Conservation (phyloP, 92 coral and sea anemone genomes). For the Hydrozoanthus gracilis region DNA sequence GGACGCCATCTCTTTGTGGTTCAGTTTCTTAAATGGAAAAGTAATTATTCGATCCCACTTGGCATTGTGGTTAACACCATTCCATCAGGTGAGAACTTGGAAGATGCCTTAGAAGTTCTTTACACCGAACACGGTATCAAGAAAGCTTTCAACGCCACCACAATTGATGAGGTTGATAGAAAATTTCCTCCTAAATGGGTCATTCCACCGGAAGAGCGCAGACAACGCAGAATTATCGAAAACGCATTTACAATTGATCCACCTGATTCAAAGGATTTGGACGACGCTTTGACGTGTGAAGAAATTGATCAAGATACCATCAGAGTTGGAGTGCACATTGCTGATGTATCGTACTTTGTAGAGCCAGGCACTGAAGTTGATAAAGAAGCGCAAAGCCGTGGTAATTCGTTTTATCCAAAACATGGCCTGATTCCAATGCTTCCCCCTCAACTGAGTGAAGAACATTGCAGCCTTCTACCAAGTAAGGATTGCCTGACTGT, state of each 20-base stretch:
- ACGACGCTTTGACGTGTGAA: conserved; percentile 88
- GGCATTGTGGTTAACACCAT: conserved; percentile 75
- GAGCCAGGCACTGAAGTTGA: conserved; percentile 71
- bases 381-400: conserved; percentile 77
- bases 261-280: conserved; percentile 74
- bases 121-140: conserved; percentile 73
- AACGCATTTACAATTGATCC: conserved; percentile 94
- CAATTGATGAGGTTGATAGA: conserved; percentile 38
- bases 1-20: conserved; percentile 81
- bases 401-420: conserved; percentile 83
- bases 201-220: conserved; percentile 67
- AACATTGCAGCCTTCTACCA: conserved; percentile 77
- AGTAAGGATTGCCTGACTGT: conserved; percentile 78
- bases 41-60: conserved; percentile 71
- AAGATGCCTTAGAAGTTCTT: conserved; percentile 64
- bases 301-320: conserved; percentile 39
- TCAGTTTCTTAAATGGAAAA: conserved; percentile 75
- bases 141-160: conserved; percentile 30
- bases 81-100: conserved; percentile 58
- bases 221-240: conserved; percentile 35
- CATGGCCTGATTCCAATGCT: conserved; percentile 81
- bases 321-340: conserved; percentile 84
- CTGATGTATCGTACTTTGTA: conserved; percentile 92
- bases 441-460: conserved; percentile 80
- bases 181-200: conserved; percentile 58